phyloP scores from a whole-genome alignment of 1,140 invertebrate species.

The Drosophila ironensis region DNA sequence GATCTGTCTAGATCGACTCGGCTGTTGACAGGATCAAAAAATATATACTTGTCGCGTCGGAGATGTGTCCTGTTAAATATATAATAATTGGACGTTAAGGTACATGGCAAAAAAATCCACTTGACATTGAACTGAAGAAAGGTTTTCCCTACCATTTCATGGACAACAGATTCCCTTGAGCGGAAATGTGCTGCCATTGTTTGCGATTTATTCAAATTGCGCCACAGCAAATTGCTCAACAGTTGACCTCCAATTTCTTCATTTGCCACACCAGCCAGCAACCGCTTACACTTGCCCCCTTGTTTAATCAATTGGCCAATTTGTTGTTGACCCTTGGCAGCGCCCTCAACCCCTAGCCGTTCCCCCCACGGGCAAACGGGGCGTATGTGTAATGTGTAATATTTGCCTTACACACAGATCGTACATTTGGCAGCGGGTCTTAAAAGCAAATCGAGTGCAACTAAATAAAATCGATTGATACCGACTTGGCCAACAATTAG shows the following conservation, averaged over 20 bases:
- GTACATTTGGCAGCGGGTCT: slow-evolving; percentile 44
- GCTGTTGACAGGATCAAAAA: too few relatives aligned
- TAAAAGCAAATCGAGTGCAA: slow-evolving; percentile 27
- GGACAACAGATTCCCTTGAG: too few relatives aligned
- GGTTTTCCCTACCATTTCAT: too few relatives aligned
- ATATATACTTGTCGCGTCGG: too few relatives aligned
- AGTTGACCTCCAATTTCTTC: slow-evolving; percentile 48
- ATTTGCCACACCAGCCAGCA: neutral
- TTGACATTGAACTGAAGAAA: too few relatives aligned
- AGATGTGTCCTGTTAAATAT: too few relatives aligned
- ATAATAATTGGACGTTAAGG: too few relatives aligned
- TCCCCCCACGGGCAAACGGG: neutral
- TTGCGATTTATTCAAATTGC: slow-evolving; percentile 34
- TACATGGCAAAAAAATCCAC: too few relatives aligned
- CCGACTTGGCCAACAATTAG: slow-evolving; percentile 43
- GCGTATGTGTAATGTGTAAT: slow-evolving; percentile 57
- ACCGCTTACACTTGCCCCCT: neutral
- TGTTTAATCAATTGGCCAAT: slow-evolving; percentile 35
- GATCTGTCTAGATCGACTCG: too few relatives aligned
- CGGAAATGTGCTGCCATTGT: slow-evolving; percentile 15
- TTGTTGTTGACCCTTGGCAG: slow-evolving; percentile 21
- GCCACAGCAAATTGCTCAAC: slow-evolving; percentile 39
- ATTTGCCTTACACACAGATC: slow-evolving; percentile 40
- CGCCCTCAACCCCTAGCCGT: neutral
- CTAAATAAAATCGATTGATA: slow-evolving; percentile 45